Percentiles rank a stretch among this genome's conserved stretches.
Conservation (phyloP, 2,888 invertebrate genomes). For the Bellardia bayeri region DNA sequence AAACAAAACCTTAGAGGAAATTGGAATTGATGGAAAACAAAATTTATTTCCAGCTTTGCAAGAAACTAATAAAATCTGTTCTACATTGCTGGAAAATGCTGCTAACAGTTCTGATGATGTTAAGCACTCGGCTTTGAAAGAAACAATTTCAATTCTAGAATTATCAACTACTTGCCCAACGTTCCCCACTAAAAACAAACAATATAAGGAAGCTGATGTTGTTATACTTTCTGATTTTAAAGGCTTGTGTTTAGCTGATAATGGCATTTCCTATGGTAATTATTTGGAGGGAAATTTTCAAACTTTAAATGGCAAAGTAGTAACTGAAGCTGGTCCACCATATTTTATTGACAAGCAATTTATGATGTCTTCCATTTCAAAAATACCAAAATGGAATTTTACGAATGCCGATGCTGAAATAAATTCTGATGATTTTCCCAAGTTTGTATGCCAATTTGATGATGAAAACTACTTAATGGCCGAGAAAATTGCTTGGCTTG, state of each 20-base stretch:
- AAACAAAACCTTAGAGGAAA: slow-evolving; percentile 57
- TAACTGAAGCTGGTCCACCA: not conserved
- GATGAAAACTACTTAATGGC: slow-evolving; percentile 76
- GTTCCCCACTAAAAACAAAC: not conserved
- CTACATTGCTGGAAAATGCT: not conserved
- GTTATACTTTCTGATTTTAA: slow-evolving; percentile 68
- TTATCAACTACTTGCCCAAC: not conserved
- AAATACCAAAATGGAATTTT: slow-evolving; percentile 76
- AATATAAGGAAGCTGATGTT: slow-evolving; percentile 63
- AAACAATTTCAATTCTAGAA: slow-evolving; percentile 10
- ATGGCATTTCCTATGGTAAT: slow-evolving; percentile 61
- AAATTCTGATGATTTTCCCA: slow-evolving; percentile 72
- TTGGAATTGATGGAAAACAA: slow-evolving; percentile 60
- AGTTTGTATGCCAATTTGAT: slow-evolving; percentile 76
- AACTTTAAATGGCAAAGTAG: slow-evolving; percentile 34
- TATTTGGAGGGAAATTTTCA: slow-evolving; percentile 72
- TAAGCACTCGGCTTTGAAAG: not conserved
- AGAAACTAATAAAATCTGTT: slow-evolving; percentile 5
- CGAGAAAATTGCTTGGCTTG: slow-evolving; percentile 74
- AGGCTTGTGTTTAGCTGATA: slow-evolving; percentile 17
- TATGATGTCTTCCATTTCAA: slow-evolving; percentile 47
- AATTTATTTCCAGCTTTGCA: slow-evolving; percentile 67
- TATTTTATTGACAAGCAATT: slow-evolving; percentile 2
- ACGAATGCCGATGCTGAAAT: slow-evolving; percentile 65
- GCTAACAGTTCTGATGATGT: not conserved